phyloP scores from a whole-genome alignment of 2,888 invertebrate genomes.

The Macrosiphum euphorbiae region DNA sequence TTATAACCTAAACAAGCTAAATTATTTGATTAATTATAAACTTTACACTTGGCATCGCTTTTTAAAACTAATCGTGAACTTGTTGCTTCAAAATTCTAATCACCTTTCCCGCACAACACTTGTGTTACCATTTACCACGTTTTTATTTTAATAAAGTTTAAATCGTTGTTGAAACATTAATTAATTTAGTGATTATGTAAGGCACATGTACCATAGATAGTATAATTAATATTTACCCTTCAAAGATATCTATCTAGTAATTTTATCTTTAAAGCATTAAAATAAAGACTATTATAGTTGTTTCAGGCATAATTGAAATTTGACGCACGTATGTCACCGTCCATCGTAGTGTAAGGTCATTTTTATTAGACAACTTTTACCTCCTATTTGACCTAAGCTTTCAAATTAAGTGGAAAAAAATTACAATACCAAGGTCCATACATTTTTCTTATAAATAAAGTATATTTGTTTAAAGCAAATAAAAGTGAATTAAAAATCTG shows the following conservation, averaged over 20 bases:
- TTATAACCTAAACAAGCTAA: neutral
- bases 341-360: conserved; percentile 24
- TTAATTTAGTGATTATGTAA: neutral
- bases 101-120: neutral
- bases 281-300: neutral
- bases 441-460: neutral
- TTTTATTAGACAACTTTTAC: conserved; percentile 47
- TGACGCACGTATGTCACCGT: conserved; percentile 6
- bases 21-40: neutral
- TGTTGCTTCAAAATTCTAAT: neutral
- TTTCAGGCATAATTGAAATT: conserved; percentile 34
- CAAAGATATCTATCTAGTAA: neutral
- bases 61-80: neutral
- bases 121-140: neutral
- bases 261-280: conserved; percentile 7
- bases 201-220: neutral
- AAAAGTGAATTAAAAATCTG: neutral
- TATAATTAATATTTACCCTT: neutral
- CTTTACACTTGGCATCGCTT: neutral
- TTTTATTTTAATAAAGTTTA: neutral
- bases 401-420: neutral
- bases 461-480: neutral
- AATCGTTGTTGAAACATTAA: neutral
- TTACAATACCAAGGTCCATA: neutral
- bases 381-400: conserved; percentile 13